Evolutionary conservation across 2,113 vertebrate genomes (phyloP).

Genomic region (Puma concolor): DNA sequence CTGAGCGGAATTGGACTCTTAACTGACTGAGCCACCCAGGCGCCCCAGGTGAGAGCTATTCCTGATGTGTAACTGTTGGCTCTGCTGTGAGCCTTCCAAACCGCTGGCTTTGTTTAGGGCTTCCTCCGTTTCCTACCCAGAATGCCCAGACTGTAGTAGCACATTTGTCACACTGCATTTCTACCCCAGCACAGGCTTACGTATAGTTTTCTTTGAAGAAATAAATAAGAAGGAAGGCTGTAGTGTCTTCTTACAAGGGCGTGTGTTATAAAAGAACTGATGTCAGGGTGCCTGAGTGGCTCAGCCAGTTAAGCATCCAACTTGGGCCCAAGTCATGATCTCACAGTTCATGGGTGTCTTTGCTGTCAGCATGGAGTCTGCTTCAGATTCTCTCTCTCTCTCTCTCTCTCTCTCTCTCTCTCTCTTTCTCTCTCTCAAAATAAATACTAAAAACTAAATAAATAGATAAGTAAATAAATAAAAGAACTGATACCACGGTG

Average conservation of each 20-base stretch:
- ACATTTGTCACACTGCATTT: not conserved
- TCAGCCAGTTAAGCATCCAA: no score
- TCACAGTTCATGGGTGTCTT: no score
- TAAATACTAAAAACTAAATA: no score
- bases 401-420: no score
- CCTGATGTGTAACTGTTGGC: not conserved
- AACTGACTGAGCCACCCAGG: no score
- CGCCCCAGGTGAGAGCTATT: not conserved
- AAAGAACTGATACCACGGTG: fast-evolving
- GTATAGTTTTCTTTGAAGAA: not conserved
- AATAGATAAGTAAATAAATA: not conserved
- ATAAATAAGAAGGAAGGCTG: not conserved
- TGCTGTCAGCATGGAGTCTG: no score
- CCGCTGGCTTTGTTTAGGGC: not conserved
- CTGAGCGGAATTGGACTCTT: fast-evolving
- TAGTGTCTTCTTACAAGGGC: not conserved
- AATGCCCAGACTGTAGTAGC: not conserved
- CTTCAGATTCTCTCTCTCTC: no score
- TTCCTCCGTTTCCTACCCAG: not conserved
- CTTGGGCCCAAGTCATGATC: no score
- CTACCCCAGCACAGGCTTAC: not conserved
- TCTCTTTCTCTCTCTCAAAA: no score
- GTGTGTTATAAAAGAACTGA: not conserved
- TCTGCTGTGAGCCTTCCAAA: not conserved
- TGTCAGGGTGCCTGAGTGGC: no score